Evolutionary conservation across 2,797 vertebrate genomes (phyloP), one percentile per base, ranked within the genome.

Genomic region (Microctenopoma lineatum): DNA sequence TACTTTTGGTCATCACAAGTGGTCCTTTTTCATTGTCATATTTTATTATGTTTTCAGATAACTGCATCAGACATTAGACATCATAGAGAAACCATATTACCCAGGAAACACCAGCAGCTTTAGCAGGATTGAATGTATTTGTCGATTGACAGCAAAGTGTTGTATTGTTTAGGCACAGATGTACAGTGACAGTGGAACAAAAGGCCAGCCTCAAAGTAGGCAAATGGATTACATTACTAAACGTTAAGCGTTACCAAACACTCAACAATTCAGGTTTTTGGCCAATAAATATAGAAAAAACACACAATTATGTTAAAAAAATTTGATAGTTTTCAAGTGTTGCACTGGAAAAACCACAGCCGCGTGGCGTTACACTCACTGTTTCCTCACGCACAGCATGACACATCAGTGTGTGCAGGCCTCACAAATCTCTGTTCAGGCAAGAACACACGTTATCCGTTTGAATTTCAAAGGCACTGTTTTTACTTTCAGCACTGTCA

Each of bases 251-350:
- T 75, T 73, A 84, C 73, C 69, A 87, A 76, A 59, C 82, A 84
- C 70, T 84, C 84, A 81, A 90, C 81, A 84, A 68, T 69, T 77
- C 71, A 85, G 48, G 36, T 68, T 77, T 83, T 77, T 81, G 85
- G 87, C 89, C 85, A 91, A 93, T 92, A 92, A 93, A 91, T 92
- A 93, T 54, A 87, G 72, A 80, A 81, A 79, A 86, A 82, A 84
- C 64, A 66, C 72, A 81, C 74, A 76, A 55, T 84, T 70, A 83
- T 56, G 77, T 75, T 72, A 52, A n/a, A 79, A 83, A 85, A 79
- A 84, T 84, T 60, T 85, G 82, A 90, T 84, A 85, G 81, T 89
- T 34, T 90, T 92, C 88, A 92, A 90, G 90, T 91, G 88, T 92
- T 87, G 85, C 83, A 87, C 83, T 79, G 86, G 87, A 85, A 88